phyloP scores from a whole-genome alignment of 2,113 vertebrate genomes.

The Bagarius yarrelli region DNA sequence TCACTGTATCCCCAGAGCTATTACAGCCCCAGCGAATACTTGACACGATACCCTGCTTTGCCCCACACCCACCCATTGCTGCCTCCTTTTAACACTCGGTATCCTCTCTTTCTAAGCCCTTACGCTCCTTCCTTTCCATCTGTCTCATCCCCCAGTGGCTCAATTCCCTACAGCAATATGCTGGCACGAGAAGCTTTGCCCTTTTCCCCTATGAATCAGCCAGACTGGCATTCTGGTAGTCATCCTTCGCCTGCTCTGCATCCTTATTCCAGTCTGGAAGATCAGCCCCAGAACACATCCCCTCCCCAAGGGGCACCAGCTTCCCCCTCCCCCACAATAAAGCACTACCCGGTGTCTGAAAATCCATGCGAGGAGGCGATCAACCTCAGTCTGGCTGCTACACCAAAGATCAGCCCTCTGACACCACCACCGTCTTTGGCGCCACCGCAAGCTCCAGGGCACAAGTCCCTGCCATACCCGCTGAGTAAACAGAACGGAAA shows the following conservation, averaged over 20 bases:
- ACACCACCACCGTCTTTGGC: conserved; percentile 13
- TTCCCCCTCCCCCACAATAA: conserved; percentile 59
- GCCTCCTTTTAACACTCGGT: conserved; percentile 58
- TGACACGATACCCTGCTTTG: conserved; percentile 66
- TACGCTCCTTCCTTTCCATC: conserved; percentile 62
- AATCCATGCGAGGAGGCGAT: conserved; percentile 65
- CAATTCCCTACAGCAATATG: conserved; percentile 55
- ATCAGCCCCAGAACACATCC: conserved; percentile 62
- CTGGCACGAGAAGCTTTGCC: conserved; percentile 59
- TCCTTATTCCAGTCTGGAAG: conserved; percentile 62
- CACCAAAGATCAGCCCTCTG: conserved; percentile 46
- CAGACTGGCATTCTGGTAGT: conserved; percentile 56
- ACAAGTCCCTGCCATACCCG: conserved; percentile 72
- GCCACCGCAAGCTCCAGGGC: conserved; percentile 56
- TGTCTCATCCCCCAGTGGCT: conserved; percentile 59
- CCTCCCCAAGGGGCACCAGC: conserved; percentile 61
- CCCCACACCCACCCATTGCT: conserved; percentile 61
- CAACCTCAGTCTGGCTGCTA: conserved; percentile 60
- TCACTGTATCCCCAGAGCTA: conserved; percentile 64
- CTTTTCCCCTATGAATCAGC: conserved; percentile 53
- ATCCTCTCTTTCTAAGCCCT: conserved; percentile 63
- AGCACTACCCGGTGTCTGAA: conserved; percentile 25
- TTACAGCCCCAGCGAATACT: conserved; percentile 65
- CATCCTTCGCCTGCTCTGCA: conserved; percentile 53
- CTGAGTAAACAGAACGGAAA: conserved; percentile 81